Evolutionary conservation across 2,113 vertebrate species (phyloP).

Genomic region (Leucopsar rothschildi): DNA sequence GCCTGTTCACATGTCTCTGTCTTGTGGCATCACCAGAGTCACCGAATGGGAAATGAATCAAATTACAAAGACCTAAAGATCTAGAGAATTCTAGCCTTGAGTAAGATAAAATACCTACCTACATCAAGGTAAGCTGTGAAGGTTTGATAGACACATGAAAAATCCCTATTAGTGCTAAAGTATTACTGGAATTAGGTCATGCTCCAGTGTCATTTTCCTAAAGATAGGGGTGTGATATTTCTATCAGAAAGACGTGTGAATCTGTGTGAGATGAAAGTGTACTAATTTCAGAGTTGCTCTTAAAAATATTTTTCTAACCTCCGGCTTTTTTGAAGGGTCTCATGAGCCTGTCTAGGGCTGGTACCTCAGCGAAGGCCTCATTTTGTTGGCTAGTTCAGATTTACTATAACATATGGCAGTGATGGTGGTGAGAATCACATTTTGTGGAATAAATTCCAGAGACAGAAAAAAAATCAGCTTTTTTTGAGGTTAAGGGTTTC

Average conservation of each 20-base stretch:
- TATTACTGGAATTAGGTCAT: background rate
- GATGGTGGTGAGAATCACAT: background rate
- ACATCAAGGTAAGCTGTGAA: background rate
- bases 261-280: background rate
- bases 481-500: background rate
- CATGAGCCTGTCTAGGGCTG: background rate
- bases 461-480: background rate
- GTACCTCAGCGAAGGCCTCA: background rate
- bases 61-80: background rate
- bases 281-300: background rate
- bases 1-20: background rate
- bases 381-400: background rate
- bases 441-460: background rate
- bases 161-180: background rate
- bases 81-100: background rate
- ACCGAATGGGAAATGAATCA: background rate
- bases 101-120: background rate
- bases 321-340: background rate
- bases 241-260: background rate
- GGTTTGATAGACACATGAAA: background rate
- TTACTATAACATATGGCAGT: background rate
- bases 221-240: background rate
- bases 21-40: background rate
- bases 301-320: background rate
- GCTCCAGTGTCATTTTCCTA: background rate